A percentile compares a stretch with the other conserved stretches of the same genome.
phyloP scores from a whole-genome alignment of 2,888 invertebrate genomes.

The Perdita meconis region DNA sequence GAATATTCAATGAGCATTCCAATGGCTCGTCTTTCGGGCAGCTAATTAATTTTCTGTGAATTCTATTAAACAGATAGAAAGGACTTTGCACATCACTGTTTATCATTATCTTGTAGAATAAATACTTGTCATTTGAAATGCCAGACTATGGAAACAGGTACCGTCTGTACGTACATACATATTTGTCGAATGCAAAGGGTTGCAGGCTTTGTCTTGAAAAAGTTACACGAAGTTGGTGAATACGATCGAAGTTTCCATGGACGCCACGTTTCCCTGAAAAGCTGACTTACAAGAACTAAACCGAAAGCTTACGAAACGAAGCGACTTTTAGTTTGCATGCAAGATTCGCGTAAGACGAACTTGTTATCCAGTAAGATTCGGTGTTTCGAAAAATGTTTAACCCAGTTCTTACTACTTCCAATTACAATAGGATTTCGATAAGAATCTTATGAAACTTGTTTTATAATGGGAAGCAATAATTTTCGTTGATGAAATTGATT shows the following conservation, averaged over 20 bases:
- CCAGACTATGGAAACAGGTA: neutral
- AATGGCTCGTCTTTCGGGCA: too few relatives aligned
- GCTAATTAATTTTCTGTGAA: too few relatives aligned
- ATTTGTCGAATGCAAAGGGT: neutral
- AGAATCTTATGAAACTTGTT: too few relatives aligned
- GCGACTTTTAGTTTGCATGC: constrained; percentile 14
- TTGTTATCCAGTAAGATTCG: neutral
- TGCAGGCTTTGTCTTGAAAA: constrained; percentile 2
- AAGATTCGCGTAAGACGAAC: constrained; percentile 11
- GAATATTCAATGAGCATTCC: too few relatives aligned
- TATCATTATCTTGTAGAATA: neutral
- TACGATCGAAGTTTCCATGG: constrained; percentile 23
- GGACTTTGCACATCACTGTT: too few relatives aligned
- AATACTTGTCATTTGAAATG: too few relatives aligned
- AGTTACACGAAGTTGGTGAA: constrained; percentile 9
- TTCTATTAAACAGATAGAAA: too few relatives aligned
- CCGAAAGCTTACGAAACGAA: constrained; percentile 7
- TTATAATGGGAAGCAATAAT: neutral
- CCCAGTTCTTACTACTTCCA: neutral
- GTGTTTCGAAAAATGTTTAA: constrained; percentile 24
- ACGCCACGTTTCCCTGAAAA: neutral
- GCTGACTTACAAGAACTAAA: constrained; percentile 20
- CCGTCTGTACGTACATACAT: too few relatives aligned
- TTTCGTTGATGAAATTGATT: too few relatives aligned
- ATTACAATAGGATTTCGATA: too few relatives aligned